Evolutionary conservation across 2,113 vertebrate species (phyloP), one percentile per base, ranked within the genome.

Genomic region (Zapornia atra): DNA sequence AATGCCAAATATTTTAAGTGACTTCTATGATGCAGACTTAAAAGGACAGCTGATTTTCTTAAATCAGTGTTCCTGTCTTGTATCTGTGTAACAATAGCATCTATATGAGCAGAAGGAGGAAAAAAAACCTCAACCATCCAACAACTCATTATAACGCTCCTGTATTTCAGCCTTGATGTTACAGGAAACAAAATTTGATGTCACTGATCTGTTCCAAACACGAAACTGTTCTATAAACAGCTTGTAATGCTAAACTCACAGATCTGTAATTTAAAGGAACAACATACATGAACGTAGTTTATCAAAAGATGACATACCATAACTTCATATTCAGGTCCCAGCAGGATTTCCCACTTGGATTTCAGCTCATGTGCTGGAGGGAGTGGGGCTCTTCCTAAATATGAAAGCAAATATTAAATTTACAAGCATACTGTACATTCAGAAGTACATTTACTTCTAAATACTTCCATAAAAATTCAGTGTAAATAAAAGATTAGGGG

Each of bases 261-360:
- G 64, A 81, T 53, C 81, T 82, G 82, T 88, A 77, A 96, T 91
- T 89, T 95, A 68, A 96, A 97, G 93, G 89, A 94, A 92, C 54
- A 92, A 94, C 86, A 94, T 42, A 94, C 36, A n/a, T 40, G 34
- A 92, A 33, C 46, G 59, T 18, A 92, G 93, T 94, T 95, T 90
- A 95, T 59, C 60, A 73, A 71, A 94, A 78, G 84, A 86, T 80
- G 94, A 97, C 98, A 94, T 98, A 99, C 99, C 99, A 99, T 98
- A 96, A 99, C 99, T 96, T 98, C 96, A 29, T 99, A 99, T 86
- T 98, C 98, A 24, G 99, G 98, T 81, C 99, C 99, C 92, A 99
- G 97, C 22, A 99, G 97, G 66, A 98, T 98, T 96, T 99, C 98
- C 99, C 99, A 99, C 92, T 98, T 99, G 90, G 98, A 98, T 92